Base-by-base conservation (phyloP, 2,113 vertebrate genomes). In the Calidris pugnax region DNA sequence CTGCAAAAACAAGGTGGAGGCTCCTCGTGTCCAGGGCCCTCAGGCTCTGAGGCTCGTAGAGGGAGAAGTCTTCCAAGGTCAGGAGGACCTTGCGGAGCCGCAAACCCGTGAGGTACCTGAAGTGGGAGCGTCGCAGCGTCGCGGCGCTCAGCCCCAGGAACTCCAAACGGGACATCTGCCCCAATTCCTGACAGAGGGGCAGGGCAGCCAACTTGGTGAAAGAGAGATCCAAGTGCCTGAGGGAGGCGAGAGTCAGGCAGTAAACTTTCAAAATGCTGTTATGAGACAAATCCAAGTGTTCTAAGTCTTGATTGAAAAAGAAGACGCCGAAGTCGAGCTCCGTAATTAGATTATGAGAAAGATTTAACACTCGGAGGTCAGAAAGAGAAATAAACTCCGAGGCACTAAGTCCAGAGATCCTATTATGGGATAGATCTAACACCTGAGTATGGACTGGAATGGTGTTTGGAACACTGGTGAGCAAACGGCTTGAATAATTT, bases 271-370 rank as follows among this genome's bases (percentile, higher is more conserved):
- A 85, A 90, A 99, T 96, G 4, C 73, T 74, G 90, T 99, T 99
- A 97, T 99, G 97, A 12, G 99, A 99, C 74, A 99, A 89, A 94
- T 99, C 99, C 86, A 99, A 97, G 66, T 97, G 84, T 92, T 98
- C 84, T 79, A 99, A 95, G 55, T 97, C 57, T 27, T 95, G 69
- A 10, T 98, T 99, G 85, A 97, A 96, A 43, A 83, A 60, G 60
- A 99, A 99, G n/a, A 98, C 90, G 56, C 93, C 97, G 2, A 93
- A 77, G 56, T 98, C 85, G 10, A 99, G 95, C 10, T 96, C 35
- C 1, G 53, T 96, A 78, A 99, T 95, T 67, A 56, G 19, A 39
- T 99, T 99, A 96, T 98, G 90, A 72, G 99, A 99, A 66, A 99
- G 53, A 85, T 98, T 98, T 64, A 99, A 98, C 85, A 97, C 86